A percentile compares a stretch with the other conserved stretches of the same genome.
These are phyloP conservation scores for Sminthurides bifidus DNA, from an alignment of 1,140 invertebrate genomes.

Conservation along the genomic window DNA sequence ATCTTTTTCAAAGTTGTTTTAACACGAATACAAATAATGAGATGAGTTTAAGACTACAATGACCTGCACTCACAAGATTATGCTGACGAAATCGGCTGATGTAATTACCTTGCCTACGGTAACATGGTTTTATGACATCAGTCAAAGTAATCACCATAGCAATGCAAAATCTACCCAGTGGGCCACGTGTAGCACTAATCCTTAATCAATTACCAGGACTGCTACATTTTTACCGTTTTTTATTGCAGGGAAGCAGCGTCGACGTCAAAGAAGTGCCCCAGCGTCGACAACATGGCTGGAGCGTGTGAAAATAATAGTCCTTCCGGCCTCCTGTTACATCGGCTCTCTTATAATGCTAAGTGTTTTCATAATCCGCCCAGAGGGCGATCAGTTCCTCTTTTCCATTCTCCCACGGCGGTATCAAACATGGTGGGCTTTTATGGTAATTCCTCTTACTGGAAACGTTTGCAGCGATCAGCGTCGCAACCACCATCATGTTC, in stretches of 20 bases:
- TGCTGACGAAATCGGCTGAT: no score
- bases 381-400: constrained; percentile 5
- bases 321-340: neutral
- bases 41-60: no score
- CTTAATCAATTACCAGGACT: no score
- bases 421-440: constrained; percentile 5
- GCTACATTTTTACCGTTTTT: neutral
- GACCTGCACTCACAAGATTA: no score
- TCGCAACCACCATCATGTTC: constrained; percentile 5
- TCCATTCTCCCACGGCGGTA: neutral
- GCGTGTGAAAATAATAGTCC: constrained; percentile 1
- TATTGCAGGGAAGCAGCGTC: neutral
- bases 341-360: constrained; percentile 1
- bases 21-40: no score
- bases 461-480: neutral
- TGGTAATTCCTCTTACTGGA: neutral
- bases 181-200: no score
- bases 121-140: no score
- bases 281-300: neutral
- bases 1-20: no score
- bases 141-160: no score
- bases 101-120: no score
- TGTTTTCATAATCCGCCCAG: constrained; percentile 1
- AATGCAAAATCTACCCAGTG: no score
- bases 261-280: neutral